Percentiles rank a stretch among this genome's conserved stretches.
phyloP scores from a whole-genome alignment of 2,888 invertebrate genomes.

The Quadroppia sp. region DNA sequence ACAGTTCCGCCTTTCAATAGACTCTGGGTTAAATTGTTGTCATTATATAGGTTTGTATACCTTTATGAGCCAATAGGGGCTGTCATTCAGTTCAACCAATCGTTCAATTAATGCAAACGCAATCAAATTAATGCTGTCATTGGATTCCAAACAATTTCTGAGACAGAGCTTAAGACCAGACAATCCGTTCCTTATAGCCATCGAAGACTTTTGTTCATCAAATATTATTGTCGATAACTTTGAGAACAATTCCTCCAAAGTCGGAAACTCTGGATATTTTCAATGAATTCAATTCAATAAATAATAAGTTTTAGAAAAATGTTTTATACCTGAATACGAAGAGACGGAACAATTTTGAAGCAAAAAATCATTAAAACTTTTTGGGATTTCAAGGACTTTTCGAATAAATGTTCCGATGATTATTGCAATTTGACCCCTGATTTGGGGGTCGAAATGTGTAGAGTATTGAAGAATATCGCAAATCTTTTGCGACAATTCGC shows the following conservation, averaged over 20 bases:
- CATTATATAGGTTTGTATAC: conserved; percentile 54
- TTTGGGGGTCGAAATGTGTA: conserved; percentile 73
- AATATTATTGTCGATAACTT: conserved; percentile 51
- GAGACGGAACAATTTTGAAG: conserved; percentile 37
- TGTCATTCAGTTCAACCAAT: conserved; percentile 63
- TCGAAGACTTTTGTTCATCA: conserved; percentile 66
- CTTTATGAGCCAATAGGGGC: conserved; percentile 80
- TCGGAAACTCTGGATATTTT: conserved; percentile 42
- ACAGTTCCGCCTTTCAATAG: conserved; percentile 60
- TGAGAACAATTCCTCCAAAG: conserved; percentile 50
- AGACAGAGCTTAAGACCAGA: conserved; percentile 62
- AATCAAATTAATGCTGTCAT: conserved; percentile 56
- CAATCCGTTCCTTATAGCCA: conserved; percentile 68
- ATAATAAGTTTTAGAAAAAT: not conserved
- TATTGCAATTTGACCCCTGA: conserved; percentile 67
- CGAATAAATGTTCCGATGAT: conserved; percentile 66
- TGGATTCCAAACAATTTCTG: conserved; percentile 61
- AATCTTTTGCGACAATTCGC: conserved; percentile 59
- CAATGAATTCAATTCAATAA: not conserved
- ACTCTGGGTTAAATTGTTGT: conserved; percentile 42
- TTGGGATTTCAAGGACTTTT: conserved; percentile 53
- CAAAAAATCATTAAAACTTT: conserved; percentile 41
- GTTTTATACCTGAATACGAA: not conserved
- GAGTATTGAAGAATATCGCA: conserved; percentile 67
- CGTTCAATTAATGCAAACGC: conserved; percentile 61